phyloP scores from a whole-genome alignment of 2,113 vertebrate species.

The Callionymus lyra region DNA sequence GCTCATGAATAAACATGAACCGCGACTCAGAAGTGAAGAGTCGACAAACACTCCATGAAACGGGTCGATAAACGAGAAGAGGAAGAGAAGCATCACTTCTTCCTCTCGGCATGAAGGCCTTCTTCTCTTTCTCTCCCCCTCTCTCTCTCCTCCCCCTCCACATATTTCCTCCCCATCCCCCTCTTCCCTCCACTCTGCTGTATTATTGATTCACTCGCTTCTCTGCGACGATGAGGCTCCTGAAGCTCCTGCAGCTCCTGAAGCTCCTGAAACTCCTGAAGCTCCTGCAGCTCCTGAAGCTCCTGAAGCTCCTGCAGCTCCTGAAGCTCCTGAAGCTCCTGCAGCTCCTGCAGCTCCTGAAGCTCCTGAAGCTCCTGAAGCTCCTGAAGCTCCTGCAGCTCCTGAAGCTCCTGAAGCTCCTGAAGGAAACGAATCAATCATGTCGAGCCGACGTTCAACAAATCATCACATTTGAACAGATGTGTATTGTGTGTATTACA shows the following conservation, averaged over 20 bases:
- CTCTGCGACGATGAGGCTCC: too few relatives aligned
- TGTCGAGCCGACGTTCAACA: too few relatives aligned
- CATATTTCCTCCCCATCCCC: neutral
- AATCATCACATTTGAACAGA: too few relatives aligned
- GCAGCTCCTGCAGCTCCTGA: too few relatives aligned
- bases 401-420: too few relatives aligned
- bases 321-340: too few relatives aligned
- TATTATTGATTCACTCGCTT: constrained; percentile 61
- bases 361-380: too few relatives aligned
- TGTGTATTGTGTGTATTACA: constrained; percentile 1
- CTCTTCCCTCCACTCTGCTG: constrained; percentile 25
- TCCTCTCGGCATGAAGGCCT: constrained; percentile 32
- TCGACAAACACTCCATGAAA: constrained; percentile 1
- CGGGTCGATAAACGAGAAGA: neutral
- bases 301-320: too few relatives aligned
- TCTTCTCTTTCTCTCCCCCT: constrained; percentile 13
- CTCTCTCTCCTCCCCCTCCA: constrained; percentile 6
- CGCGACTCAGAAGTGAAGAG: neutral
- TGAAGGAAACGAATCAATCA: neutral
- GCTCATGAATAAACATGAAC: constrained; percentile 50
- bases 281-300: too few relatives aligned
- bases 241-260: constrained; percentile 28
- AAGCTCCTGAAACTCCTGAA: too few relatives aligned
- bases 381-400: too few relatives aligned
- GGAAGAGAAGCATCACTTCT: constrained; percentile 28